A percentile compares a stretch with the other conserved stretches of the same genome.
phyloP scores from a whole-genome alignment of 1,140 invertebrate genomes.

The Aphaenogaster floridana region DNA sequence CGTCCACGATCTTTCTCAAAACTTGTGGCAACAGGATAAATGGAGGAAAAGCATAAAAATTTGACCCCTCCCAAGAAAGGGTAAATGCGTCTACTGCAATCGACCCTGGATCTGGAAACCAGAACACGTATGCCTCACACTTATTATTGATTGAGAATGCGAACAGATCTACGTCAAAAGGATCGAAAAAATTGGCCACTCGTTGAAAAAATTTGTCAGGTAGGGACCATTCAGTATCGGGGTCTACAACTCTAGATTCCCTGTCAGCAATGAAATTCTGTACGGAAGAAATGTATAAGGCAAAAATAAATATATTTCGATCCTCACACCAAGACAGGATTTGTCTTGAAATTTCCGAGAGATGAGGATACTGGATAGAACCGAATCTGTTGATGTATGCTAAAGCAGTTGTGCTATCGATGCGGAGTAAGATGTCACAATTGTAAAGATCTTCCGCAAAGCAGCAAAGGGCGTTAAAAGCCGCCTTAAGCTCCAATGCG shows the following conservation, averaged over 20 bases:
- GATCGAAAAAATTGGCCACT: not conserved
- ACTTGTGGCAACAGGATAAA: slow-evolving; percentile 56
- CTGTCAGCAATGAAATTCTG: too few relatives aligned
- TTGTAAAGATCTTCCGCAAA: not conserved
- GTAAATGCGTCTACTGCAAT: slow-evolving; percentile 21
- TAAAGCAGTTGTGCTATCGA: not conserved
- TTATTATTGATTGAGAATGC: not conserved
- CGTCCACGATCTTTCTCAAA: too few relatives aligned
- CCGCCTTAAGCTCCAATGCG: not conserved
- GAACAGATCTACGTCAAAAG: not conserved
- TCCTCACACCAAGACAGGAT: not conserved
- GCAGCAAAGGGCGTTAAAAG: not conserved
- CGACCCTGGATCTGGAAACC: not conserved
- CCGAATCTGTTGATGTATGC: not conserved
- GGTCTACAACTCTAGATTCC: too few relatives aligned
- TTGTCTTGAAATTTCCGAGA: not conserved
- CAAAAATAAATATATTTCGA: too few relatives aligned
- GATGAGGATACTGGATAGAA: not conserved
- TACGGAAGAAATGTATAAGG: too few relatives aligned
- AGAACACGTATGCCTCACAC: not conserved
- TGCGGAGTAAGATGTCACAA: not conserved
- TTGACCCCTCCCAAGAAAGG: not conserved
- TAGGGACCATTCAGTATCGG: too few relatives aligned
- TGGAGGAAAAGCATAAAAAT: slow-evolving; percentile 75
- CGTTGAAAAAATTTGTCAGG: not conserved